Base-by-base conservation (phyloP, 1,140 invertebrate species). In the Cotesia typhae region DNA sequence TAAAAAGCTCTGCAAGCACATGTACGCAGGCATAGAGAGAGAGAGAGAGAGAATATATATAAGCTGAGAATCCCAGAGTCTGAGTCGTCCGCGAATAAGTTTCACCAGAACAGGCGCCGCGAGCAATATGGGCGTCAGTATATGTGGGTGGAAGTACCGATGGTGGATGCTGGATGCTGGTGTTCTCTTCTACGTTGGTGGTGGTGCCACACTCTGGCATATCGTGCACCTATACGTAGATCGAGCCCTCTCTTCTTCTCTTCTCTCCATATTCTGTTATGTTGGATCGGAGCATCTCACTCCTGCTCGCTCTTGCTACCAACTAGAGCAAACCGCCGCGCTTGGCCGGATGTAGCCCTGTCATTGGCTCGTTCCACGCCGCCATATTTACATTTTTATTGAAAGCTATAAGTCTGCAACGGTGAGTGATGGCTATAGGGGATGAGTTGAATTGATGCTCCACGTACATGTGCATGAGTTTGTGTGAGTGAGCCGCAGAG, bases 351-450 rank as follows among this genome's bases (percentile, higher is more conserved):
- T 85, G 83, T 85, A 83, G 85, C 84, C 79, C 84, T 87, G 85
- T 87, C 85, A 87, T 87, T 87, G 85, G 85, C 81, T 85, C 84
- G 82, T 85, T 84, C 79, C 79, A 83, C 77, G 84, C 84, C 82
- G 85, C 85, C 84, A 85, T 87, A 87, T 87, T 87, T 87, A 87
- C 85, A 86, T 87, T 87, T 87, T 87, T 87, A 87, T 87, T 85
- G 84, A 87, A 87, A 85, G 84, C 83, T 85, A 85, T 82, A 84
- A 84, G 84, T 84, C 83, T 83, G 57, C 78, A 79, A 81, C 76
- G 74, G 79, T 85, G 84, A 84, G 82, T 81, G 84, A 85, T 83
- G 82, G 81, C 41, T 47, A 47, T 9, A 47, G 41, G 41, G 41
- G 41, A 47, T 47, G 41, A 47, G 41, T 47, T 6, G 41, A 47